Evolutionary conservation across 2,113 vertebrate genomes (phyloP).

Genomic region (Echinops telfairi): DNA sequence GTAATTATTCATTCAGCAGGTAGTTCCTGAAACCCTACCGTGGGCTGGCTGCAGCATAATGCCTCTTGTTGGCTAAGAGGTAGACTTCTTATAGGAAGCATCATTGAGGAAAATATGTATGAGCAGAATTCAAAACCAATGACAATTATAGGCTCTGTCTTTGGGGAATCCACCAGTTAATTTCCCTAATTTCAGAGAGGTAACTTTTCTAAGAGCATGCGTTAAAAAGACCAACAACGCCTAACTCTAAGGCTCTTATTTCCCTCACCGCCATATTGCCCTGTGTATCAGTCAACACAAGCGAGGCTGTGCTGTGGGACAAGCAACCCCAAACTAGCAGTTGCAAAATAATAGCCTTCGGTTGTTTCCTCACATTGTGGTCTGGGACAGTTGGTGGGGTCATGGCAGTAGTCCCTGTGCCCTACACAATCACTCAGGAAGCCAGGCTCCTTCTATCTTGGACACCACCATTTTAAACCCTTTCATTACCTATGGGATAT

Average conservation of each 20-base stretch:
- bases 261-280: too few species aligned
- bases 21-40: slow-evolving; percentile 2
- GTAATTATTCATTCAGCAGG: slow-evolving; percentile 11
- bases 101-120: background rate
- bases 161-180: background rate
- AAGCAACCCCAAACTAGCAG: background rate
- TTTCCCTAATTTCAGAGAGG: background rate
- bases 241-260: too few species aligned
- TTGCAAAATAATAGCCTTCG: background rate
- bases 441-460: too few species aligned
- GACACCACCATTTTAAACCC: background rate
- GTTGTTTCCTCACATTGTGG: background rate
- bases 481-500: too few species aligned
- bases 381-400: background rate
- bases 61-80: background rate
- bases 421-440: background rate
- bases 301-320: background rate
- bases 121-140: background rate
- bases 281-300: too few species aligned
- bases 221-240: background rate
- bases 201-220: background rate
- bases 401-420: background rate
- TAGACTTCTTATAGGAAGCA: slow-evolving; percentile 9
- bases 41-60: background rate
- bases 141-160: background rate